phyloP scores from a whole-genome alignment of 2,797 vertebrate species.

The Leptoclinus maculatus region DNA sequence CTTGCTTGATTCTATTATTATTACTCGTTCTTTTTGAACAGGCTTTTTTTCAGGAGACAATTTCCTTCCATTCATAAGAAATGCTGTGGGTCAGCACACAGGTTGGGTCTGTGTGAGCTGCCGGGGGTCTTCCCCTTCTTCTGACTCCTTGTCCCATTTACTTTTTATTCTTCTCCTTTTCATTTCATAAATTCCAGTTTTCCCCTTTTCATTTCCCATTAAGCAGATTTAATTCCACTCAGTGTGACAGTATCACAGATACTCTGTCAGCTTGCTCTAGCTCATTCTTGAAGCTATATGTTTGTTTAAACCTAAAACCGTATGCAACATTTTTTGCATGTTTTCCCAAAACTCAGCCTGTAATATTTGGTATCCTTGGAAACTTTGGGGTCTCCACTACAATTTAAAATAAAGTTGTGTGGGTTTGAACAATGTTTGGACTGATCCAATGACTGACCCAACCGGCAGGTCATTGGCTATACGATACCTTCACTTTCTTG shows the following conservation, averaged over 20 bases:
- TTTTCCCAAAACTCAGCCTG: conserved; percentile 6
- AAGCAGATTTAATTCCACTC: conserved; percentile 4
- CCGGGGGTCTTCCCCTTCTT: conserved; percentile 73
- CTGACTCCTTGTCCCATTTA: conserved; percentile 49
- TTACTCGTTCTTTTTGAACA: conserved; percentile 80
- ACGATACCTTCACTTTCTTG: conserved; percentile 1
- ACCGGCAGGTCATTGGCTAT: conserved; percentile 2
- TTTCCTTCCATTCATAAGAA: conserved; percentile 88
- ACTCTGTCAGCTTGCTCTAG: not conserved
- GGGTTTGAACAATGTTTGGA: conserved; percentile 33
- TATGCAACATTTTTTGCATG: conserved; percentile 9
- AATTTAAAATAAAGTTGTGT: conserved; percentile 31
- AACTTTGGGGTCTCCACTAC: conserved; percentile 17
- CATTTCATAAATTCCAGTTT: conserved; percentile 3
- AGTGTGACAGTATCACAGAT: conserved; percentile 18
- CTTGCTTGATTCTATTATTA: conserved; percentile 80
- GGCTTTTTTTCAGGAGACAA: conserved; percentile 78
- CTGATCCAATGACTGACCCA: conserved; percentile 10
- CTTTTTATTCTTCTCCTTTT: conserved; percentile 32
- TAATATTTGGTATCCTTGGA: conserved; percentile 37
- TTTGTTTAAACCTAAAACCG: conserved; percentile 21
- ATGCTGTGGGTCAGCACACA: conserved; percentile 69
- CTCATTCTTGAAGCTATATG: conserved; percentile 16
- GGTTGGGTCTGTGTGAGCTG: conserved; percentile 69
- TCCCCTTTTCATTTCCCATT: conserved; percentile 32